A percentile compares a stretch with the other conserved stretches of the same genome.
phyloP scores from a whole-genome alignment of 1,140 invertebrate genomes.

The Phymastichus coffea region DNA sequence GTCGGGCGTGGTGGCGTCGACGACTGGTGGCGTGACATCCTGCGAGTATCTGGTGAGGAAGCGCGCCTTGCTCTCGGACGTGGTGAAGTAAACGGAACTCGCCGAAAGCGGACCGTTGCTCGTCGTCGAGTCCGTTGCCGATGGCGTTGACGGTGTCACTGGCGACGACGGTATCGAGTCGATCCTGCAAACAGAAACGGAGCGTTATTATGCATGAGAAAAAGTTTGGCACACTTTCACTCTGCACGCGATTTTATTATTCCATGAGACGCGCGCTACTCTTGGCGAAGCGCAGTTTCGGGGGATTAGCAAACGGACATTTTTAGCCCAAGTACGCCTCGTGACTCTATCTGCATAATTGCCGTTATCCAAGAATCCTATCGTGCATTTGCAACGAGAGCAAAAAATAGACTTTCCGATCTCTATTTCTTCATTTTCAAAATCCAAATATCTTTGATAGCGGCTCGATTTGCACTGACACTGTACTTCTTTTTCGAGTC shows the following conservation, averaged over 20 bases:
- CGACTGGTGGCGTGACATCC: not conserved
- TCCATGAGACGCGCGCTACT: not conserved
- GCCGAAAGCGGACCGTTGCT: slow-evolving; percentile 59
- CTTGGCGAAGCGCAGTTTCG: not conserved
- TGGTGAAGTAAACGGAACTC: slow-evolving; percentile 68
- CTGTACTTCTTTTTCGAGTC: too few species aligned
- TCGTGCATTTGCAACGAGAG: slow-evolving; percentile 9
- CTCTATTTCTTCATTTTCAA: too few species aligned
- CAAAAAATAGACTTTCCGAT: too few species aligned
- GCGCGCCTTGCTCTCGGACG: slow-evolving; percentile 69
- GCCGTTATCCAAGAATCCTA: not conserved
- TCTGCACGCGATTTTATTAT: not conserved
- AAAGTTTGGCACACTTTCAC: slow-evolving; percentile 8
- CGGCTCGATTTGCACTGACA: too few species aligned
- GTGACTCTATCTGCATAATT: slow-evolving; percentile 14
- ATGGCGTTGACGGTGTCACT: slow-evolving; percentile 41
- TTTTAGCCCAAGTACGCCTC: not conserved
- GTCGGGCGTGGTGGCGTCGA: slow-evolving; percentile 39
- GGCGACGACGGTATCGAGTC: slow-evolving; percentile 47
- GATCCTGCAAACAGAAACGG: slow-evolving; percentile 39
- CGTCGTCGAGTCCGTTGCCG: slow-evolving; percentile 36
- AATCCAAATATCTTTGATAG: too few species aligned
- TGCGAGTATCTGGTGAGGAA: slow-evolving; percentile 63
- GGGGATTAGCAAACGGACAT: slow-evolving; percentile 9
- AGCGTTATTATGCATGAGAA: not conserved